Evolutionary conservation across 1,140 invertebrate genomes (phyloP), one percentile per base, ranked within the genome.

Genomic region (Carcinoscorpius rotundicauda): DNA sequence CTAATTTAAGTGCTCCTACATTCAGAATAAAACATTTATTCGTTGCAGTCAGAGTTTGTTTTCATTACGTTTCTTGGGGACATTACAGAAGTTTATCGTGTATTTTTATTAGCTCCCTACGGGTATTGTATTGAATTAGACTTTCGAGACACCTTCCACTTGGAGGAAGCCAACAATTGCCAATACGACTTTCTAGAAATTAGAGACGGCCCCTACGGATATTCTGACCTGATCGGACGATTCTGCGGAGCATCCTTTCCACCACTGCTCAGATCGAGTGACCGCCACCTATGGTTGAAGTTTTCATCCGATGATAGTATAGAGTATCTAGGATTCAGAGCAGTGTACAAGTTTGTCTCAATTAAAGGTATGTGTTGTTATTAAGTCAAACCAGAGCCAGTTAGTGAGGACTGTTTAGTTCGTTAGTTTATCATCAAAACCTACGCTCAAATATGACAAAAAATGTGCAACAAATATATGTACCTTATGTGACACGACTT

Each of bases 281-380:
- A 86, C 58, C 80, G 87, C 10, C 85, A 86, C 74, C 81, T 95
- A 49, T 93, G 89, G 89, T 78, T 93, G 9, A 81, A 85, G 59
- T 95, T 95, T 77, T 83, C 83, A 63, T 89, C 88, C 3, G 91
- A 95, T 72, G 86, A 88, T 64, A 87, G 85, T 70, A 89, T 93
- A 67, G 86, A 92, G 75, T 88, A 87, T 72, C 78, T 77, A 11
- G 91, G 91, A 3, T 94, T 95, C 76, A 83, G 82, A 68, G 90
- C 88, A 3, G 83, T 91, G 3, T 90, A 87, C 75, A 80, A 78
- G 62, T 85, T 81, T 74, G 75, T 86, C 53, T 79, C 81, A 51
- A 67, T 71, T 29, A 29, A 66, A 68, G 72, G 77, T 77, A 63
- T 72, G 66, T 64, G 4, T 49, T 57, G 11, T n/a, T 53, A 29